Conservation (phyloP, 1,140 invertebrate genomes). For the Caenorhabditis latens region DNA sequence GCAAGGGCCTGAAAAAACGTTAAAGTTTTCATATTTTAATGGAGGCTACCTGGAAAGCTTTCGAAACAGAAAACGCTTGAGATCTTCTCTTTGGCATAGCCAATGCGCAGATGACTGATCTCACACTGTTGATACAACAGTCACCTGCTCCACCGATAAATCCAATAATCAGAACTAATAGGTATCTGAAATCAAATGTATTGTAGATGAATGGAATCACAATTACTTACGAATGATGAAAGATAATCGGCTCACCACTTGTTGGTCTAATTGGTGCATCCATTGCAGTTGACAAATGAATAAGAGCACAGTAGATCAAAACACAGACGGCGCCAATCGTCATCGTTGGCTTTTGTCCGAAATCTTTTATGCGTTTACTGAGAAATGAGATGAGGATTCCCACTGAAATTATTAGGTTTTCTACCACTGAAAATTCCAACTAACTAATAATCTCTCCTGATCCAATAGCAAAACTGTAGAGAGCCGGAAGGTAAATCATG, state of each 20-base stretch:
- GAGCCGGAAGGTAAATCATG: slow-evolving; percentile 57
- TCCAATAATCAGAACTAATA: slow-evolving; percentile 19
- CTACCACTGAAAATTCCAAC: neutral
- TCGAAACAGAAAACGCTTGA: slow-evolving; percentile 53
- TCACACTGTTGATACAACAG: slow-evolving; percentile 15
- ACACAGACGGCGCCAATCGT: slow-evolving; percentile 36
- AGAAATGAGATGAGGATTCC: slow-evolving; percentile 24
- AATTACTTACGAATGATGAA: slow-evolving; percentile 31
- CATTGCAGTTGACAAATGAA: slow-evolving; percentile 32
- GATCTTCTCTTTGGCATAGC: slow-evolving; percentile 47
- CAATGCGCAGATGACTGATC: slow-evolving; percentile 55
- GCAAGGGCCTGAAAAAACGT: neutral
- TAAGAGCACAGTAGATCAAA: slow-evolving; percentile 16
- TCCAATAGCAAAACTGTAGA: slow-evolving; percentile 52
- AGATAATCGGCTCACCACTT: neutral
- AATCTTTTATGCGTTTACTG: slow-evolving; percentile 46
- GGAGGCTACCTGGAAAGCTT: slow-evolving; percentile 36
- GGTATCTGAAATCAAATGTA: neutral
- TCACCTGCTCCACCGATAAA: slow-evolving; percentile 8
- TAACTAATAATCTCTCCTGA: slow-evolving; percentile 60
- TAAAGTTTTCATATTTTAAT: too few species aligned
- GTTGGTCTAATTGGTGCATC: slow-evolving; percentile 36
- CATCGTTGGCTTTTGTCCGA: slow-evolving; percentile 60
- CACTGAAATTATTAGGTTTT: slow-evolving; percentile 8
- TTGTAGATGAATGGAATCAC: neutral